A percentile compares a stretch with the other conserved stretches of the same genome.
phyloP scores from a whole-genome alignment of 2,888 invertebrate species.

The Hololepta plana region DNA sequence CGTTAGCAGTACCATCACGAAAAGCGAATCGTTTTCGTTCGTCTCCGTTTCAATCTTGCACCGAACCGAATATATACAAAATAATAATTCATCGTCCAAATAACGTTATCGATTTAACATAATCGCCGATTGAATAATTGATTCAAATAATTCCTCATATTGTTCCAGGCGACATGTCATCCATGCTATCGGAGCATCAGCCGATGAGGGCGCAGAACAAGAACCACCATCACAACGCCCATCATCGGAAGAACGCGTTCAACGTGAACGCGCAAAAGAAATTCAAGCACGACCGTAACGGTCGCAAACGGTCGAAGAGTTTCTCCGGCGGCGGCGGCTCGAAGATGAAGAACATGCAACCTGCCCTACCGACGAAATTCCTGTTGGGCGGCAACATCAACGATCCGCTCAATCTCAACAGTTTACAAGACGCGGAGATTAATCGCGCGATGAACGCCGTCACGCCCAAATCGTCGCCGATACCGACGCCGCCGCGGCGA shows the following conservation, averaged over 20 bases:
- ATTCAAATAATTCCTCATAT: too few relatives aligned
- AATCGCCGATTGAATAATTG: too few relatives aligned
- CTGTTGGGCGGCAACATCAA: constrained; percentile 86
- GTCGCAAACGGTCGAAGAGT: constrained; percentile 48
- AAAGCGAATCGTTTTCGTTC: too few relatives aligned
- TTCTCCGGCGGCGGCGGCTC: constrained; percentile 33
- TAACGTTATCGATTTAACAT: too few relatives aligned
- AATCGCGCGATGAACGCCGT: constrained; percentile 71
- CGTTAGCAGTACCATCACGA: too few relatives aligned
- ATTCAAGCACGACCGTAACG: constrained; percentile 27
- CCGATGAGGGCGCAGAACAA: constrained; percentile 19
- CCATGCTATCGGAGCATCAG: constrained; percentile 27
- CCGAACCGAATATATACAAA: too few relatives aligned
- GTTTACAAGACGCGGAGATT: constrained; percentile 66
- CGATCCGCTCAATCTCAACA: constrained; percentile 87
- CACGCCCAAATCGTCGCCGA: constrained; percentile 82
- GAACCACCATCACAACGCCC: constrained; percentile 10
- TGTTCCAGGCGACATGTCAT: constrained; percentile 24
- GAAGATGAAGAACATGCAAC: constrained; percentile 30
- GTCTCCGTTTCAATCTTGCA: too few relatives aligned
- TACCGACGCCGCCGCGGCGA: constrained; percentile 64
- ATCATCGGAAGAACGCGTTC: constrained; percentile 10
- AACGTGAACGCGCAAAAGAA: constrained; percentile 15
- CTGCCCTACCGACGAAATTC: constrained; percentile 83
- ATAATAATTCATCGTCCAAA: too few relatives aligned